Conservation (phyloP, 2,797 vertebrate genomes). For the Pseudomugil tenellus region DNA sequence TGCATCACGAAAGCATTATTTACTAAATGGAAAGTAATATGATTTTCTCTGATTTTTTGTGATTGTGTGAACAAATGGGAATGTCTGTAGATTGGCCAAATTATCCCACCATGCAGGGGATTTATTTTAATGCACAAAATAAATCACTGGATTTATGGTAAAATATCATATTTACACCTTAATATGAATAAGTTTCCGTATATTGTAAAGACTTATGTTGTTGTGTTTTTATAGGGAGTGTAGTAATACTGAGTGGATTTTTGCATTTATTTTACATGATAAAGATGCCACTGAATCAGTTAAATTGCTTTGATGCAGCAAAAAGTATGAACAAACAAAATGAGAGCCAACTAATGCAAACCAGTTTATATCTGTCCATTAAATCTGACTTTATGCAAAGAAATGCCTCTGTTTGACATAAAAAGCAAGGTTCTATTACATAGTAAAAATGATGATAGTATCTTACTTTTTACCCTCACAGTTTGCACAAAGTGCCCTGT, state of each 20-base stretch:
- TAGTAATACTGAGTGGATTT: neutral
- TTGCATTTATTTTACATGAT: neutral
- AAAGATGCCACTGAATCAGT: neutral
- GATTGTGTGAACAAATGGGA: neutral
- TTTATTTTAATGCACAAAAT: neutral
- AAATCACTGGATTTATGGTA: neutral
- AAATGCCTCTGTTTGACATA: neutral
- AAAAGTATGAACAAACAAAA: neutral
- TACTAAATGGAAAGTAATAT: neutral
- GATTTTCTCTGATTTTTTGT: neutral
- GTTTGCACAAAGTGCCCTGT: conserved; percentile 88
- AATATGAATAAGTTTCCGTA: neutral
- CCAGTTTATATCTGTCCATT: neutral
- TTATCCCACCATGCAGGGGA: too few species aligned
- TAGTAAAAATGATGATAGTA: neutral
- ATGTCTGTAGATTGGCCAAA: neutral
- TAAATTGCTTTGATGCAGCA: neutral
- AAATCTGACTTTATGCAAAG: neutral
- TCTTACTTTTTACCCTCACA: conserved; percentile 58
- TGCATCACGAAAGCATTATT: neutral
- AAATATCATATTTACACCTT: neutral
- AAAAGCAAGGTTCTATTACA: neutral
- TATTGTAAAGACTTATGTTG: neutral
- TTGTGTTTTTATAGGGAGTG: neutral
- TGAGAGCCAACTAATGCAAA: neutral